Conservation (phyloP, 1,140 invertebrate species). For the Eriocheir sinensis region DNA sequence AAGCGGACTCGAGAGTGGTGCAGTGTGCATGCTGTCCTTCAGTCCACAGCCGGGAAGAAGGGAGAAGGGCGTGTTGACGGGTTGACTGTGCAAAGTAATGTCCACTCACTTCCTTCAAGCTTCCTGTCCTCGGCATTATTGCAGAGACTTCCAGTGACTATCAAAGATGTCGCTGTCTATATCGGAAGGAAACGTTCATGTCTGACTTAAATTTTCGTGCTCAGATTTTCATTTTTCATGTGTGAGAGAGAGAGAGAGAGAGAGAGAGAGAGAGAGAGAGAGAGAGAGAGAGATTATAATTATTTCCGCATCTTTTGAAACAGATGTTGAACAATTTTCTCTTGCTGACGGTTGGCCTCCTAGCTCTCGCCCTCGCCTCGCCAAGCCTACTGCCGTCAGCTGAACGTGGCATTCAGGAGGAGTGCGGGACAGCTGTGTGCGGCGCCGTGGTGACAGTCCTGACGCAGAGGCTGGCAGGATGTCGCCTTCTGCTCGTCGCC, state of each 20-base stretch:
- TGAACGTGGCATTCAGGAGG: not conserved
- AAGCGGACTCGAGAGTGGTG: too few relatives aligned
- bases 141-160: too few relatives aligned
- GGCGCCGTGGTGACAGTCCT: not conserved
- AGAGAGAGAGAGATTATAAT: too few relatives aligned
- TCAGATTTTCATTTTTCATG: too few relatives aligned
- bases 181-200: too few relatives aligned
- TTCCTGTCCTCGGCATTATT: too few relatives aligned
- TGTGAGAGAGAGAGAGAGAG: too few relatives aligned
- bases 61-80: not conserved
- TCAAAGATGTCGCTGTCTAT: too few relatives aligned
- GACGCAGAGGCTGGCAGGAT: not conserved
- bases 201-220: too few relatives aligned
- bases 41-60: not conserved
- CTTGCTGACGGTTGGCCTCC: not conserved
- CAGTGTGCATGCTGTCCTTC: not conserved
- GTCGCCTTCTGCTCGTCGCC: not conserved
- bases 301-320: not conserved
- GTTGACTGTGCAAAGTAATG: not conserved
- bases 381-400: not conserved
- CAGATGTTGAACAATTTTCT: not conserved
- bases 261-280: too few relatives aligned
- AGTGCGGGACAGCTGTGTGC: not conserved
- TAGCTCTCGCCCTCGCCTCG: not conserved
- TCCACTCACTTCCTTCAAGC: not conserved